These are phyloP conservation scores for Apostichopus parvimensis DNA, from an alignment of 35 echinoderm and acorn worm species.

Conservation along the genomic window DNA sequence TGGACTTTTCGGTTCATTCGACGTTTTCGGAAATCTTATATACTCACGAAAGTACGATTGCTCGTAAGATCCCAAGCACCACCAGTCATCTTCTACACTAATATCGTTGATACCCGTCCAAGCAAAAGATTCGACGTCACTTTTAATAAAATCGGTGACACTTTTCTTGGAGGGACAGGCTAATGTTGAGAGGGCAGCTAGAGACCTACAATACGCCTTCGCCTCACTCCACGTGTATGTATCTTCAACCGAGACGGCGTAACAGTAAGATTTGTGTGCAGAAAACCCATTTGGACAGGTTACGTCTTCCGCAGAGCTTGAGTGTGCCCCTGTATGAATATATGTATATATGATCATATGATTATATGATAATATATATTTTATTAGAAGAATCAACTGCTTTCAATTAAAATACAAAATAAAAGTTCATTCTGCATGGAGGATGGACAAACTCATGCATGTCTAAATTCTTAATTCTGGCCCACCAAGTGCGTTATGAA, in stretches of 20 bases:
- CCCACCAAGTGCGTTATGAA: too few relatives aligned
- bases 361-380: neutral
- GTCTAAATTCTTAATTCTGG: too few relatives aligned
- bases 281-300: neutral
- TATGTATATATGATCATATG: too few relatives aligned
- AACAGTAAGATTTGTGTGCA: neutral
- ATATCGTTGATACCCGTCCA: constrained; percentile 16
- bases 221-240: constrained; percentile 11
- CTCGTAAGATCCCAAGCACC: neutral
- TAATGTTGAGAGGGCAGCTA: neutral
- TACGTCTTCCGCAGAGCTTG: neutral
- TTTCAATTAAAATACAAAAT: too few relatives aligned
- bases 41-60: neutral
- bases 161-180: constrained; percentile 4
- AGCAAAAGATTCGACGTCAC: neutral
- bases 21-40: too few relatives aligned
- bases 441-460: too few relatives aligned
- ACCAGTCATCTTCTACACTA: neutral
- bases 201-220: constrained; percentile 18
- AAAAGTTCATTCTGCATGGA: too few relatives aligned
- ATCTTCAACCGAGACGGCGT: neutral
- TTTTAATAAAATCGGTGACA: neutral
- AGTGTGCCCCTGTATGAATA: neutral
- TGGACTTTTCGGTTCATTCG: too few relatives aligned
- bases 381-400: neutral